Percentiles rank a stretch among this genome's conserved stretches.
These are phyloP conservation scores for Paguma larvata DNA, from an alignment of 2,797 vertebrate species.

Conservation along the genomic window DNA sequence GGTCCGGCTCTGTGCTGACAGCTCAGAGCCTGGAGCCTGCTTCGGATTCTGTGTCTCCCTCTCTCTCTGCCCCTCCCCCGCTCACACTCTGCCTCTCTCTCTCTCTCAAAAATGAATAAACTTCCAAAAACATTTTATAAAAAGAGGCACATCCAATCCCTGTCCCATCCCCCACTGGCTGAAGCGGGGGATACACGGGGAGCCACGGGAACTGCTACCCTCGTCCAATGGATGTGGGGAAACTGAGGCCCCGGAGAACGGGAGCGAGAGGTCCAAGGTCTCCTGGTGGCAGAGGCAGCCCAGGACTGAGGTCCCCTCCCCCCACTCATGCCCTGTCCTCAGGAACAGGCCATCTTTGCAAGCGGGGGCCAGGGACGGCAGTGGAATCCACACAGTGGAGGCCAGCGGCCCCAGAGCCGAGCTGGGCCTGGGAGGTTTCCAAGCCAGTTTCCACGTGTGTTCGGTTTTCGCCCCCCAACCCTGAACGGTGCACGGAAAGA, in stretches of 20 bases:
- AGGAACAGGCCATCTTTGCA: neutral
- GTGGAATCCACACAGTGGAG: rapidly evolving
- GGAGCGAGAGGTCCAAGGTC: neutral
- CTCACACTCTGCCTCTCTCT: too few relatives aligned
- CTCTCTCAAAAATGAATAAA: too few relatives aligned
- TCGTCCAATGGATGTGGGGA: rapidly evolving
- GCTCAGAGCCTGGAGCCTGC: too few relatives aligned
- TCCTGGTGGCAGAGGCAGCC: rapidly evolving
- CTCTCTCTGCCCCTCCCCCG: too few relatives aligned
- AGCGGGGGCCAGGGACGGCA: rapidly evolving
- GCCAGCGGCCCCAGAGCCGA: neutral
- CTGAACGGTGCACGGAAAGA: rapidly evolving
- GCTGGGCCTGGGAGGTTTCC: rapidly evolving
- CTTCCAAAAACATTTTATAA: too few relatives aligned
- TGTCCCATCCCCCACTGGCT: neutral
- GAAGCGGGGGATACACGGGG: neutral
- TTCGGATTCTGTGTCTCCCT: too few relatives aligned
- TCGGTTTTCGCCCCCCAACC: neutral
- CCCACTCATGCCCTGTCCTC: neutral
- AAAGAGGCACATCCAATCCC: neutral
- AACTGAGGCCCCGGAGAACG: neutral
- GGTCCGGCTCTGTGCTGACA: too few relatives aligned
- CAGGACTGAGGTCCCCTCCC: neutral
- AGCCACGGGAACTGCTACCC: neutral
- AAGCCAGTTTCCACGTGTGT: rapidly evolving